Percentiles rank a stretch among this genome's conserved stretches.
Evolutionary conservation across 2,888 invertebrate genomes (phyloP).

Genomic region (Tinea semifulvella): DNA sequence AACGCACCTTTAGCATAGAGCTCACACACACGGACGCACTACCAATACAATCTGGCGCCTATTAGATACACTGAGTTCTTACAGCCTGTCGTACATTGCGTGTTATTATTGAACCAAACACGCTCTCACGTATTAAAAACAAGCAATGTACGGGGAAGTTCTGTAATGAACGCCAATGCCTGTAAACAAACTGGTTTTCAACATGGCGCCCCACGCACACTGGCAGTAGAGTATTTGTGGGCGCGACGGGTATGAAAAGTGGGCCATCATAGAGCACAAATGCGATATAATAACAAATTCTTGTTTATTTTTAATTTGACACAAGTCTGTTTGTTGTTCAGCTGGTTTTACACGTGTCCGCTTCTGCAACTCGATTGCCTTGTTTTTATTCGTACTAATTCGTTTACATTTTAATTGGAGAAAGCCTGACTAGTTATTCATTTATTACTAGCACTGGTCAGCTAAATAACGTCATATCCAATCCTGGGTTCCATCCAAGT

Average conservation of each 20-base stretch:
- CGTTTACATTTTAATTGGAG: slow-evolving; percentile 5
- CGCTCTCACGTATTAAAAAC: no score
- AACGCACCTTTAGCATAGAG: no score
- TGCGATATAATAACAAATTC: slow-evolving; percentile 2
- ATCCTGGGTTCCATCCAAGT: no score
- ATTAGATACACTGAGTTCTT: no score
- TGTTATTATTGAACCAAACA: no score
- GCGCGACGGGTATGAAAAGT: slow-evolving; percentile 30
- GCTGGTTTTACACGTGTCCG: not conserved
- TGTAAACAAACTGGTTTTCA: slow-evolving; percentile 60
- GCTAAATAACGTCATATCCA: no score
- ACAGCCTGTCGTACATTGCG: no score
- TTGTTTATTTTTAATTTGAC: slow-evolving; percentile 12
- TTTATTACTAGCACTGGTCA: no score
- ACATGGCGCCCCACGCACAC: slow-evolving; percentile 15
- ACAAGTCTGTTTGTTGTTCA: slow-evolving; percentile 6
- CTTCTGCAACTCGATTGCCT: not conserved
- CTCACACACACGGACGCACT: no score
- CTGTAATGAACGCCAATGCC: no score
- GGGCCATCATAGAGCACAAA: slow-evolving; percentile 44
- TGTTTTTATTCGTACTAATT: not conserved
- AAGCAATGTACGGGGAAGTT: no score
- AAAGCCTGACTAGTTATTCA: not conserved
- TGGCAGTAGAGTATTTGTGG: slow-evolving; percentile 2
- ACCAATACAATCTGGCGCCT: no score